Evolutionary conservation across 2,797 vertebrate genomes (phyloP).

Genomic region (Poecilia picta): DNA sequence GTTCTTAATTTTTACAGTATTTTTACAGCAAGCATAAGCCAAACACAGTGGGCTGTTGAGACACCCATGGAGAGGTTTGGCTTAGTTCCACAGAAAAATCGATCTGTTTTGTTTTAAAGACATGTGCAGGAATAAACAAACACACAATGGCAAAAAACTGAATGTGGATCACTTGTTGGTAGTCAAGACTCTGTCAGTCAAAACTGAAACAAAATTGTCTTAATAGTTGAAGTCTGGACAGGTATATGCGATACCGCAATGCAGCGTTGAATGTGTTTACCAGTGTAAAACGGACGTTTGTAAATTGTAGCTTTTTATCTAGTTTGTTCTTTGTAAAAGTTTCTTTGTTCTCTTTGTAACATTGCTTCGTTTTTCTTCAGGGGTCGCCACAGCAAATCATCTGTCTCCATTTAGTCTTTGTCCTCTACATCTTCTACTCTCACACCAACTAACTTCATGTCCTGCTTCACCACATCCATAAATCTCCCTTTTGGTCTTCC

Average conservation of each 20-base stretch:
- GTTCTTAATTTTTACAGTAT: constrained; percentile 20
- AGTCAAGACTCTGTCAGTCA: constrained; percentile 14
- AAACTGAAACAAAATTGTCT: not conserved
- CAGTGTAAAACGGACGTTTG: not conserved
- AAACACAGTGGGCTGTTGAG: constrained; percentile 60
- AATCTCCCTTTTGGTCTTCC: not conserved
- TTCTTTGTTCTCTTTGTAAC: not conserved
- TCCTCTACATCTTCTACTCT: not conserved
- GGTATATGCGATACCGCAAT: not conserved
- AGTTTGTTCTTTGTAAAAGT: not conserved
- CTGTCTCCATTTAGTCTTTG: not conserved
- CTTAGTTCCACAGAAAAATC: constrained; percentile 53
- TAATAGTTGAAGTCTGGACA: not conserved
- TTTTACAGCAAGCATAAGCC: constrained; percentile 40
- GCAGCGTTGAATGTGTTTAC: not conserved
- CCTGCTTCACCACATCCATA: not conserved
- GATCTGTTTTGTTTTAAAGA: constrained; percentile 43
- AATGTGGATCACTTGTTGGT: constrained; percentile 23
- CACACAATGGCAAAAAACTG: constrained; percentile 41
- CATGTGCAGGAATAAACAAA: constrained; percentile 53
- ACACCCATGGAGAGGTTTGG: constrained; percentile 63
- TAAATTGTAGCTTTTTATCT: not conserved
- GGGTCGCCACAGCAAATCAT: not conserved
- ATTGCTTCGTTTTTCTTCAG: not conserved
- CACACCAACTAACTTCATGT: not conserved